These are phyloP conservation scores for Gambelia wislizenii DNA, from an alignment of 2,797 vertebrate species.

Conservation along the genomic window DNA sequence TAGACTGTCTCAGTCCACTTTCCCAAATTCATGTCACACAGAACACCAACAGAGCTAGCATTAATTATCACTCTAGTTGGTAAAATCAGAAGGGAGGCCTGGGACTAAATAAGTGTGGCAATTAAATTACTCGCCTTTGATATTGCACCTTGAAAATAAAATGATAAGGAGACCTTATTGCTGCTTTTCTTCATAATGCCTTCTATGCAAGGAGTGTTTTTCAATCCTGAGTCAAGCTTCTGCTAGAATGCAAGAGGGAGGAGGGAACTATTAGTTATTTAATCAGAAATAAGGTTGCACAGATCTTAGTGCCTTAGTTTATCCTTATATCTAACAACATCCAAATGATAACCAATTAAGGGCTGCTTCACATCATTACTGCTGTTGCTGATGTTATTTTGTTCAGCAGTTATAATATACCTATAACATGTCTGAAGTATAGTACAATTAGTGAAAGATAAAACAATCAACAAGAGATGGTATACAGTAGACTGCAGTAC, in stretches of 20 bases:
- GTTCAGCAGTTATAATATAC: too few relatives aligned
- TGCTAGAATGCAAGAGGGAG: not conserved
- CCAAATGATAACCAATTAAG: not conserved
- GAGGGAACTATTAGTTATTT: not conserved
- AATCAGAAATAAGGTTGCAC: not conserved
- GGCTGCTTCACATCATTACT: not conserved
- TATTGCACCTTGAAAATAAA: slow-evolving; percentile 3
- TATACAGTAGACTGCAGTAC: not conserved
- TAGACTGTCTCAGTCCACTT: slow-evolving; percentile 6
- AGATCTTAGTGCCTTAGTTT: fast-evolving
- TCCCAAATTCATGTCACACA: slow-evolving; percentile 31
- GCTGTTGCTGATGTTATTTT: too few relatives aligned
- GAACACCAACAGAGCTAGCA: not conserved
- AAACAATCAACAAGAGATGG: not conserved
- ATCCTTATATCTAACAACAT: slow-evolving; percentile 18
- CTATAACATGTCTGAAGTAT: not conserved
- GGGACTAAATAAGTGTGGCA: slow-evolving; percentile 25
- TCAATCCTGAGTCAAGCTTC: not conserved
- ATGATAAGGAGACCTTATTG: slow-evolving; percentile 27
- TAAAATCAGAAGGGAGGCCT: slow-evolving; percentile 11
- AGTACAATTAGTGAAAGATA: not conserved
- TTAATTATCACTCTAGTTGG: not conserved
- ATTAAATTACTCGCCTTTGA: slow-evolving; percentile 13
- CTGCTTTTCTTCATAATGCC: not conserved
- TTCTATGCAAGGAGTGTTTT: not conserved